These are phyloP conservation scores for Halocynthia aurantium DNA, from an alignment of 23 tunicate genomes.

Conservation along the genomic window DNA sequence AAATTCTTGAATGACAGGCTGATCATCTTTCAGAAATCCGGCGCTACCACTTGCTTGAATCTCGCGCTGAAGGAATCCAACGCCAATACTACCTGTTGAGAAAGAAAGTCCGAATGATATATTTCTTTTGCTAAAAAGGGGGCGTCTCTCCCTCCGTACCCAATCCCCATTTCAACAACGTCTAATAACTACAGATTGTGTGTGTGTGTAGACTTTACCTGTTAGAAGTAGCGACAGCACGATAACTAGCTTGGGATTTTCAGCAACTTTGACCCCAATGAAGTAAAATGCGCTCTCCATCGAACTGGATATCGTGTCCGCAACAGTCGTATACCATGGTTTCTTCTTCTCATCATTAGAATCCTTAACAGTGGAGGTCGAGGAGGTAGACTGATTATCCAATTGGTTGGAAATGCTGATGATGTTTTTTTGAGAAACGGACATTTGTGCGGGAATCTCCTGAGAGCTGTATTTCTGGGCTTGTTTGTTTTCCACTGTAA, in stretches of 20 bases:
- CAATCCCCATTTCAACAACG: too few relatives aligned
- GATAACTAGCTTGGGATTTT: not conserved
- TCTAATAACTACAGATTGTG: too few relatives aligned
- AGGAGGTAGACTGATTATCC: not conserved
- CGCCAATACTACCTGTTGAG: not conserved
- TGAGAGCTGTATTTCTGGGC: too few relatives aligned
- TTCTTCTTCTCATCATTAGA: not conserved
- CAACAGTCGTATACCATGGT: not conserved
- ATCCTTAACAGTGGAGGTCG: not conserved
- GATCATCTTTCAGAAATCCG: not conserved
- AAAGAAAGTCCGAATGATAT: too few relatives aligned
- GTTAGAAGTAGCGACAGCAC: constrained; percentile 4
- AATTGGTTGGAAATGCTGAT: not conserved
- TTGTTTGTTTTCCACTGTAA: too few relatives aligned
- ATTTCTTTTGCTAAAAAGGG: too few relatives aligned
- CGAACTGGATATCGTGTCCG: not conserved
- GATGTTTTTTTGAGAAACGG: not conserved
- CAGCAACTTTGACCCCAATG: not conserved
- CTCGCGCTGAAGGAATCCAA: not conserved
- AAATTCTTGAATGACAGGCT: not conserved
- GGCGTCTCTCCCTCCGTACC: too few relatives aligned
- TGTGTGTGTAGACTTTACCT: not conserved
- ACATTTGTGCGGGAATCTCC: too few relatives aligned
- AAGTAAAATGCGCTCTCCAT: constrained; percentile 6
- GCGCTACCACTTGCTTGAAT: not conserved